Conservation (phyloP, 2,888 invertebrate genomes). For the Coelinius sp. region DNA sequence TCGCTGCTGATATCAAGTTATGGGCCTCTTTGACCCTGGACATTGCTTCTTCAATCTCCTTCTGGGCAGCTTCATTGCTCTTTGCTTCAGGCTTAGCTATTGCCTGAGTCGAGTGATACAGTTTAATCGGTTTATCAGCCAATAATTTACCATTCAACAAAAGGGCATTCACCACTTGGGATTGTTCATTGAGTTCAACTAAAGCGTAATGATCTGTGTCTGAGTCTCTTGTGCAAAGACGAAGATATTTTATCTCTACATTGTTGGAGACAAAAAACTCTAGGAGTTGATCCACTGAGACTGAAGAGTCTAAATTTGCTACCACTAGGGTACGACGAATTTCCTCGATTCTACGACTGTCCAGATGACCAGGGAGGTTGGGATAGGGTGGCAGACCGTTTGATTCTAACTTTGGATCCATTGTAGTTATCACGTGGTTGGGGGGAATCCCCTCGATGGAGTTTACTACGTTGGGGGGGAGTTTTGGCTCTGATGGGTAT, state of each 20-base stretch:
- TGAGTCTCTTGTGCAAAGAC: conserved; percentile 88
- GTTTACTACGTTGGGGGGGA: conserved; percentile 93
- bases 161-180: conserved; percentile 87
- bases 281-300: conserved; percentile 86
- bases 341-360: conserved; percentile 93
- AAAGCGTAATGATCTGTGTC: conserved; percentile 86
- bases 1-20: conserved; percentile 93
- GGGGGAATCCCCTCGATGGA: conserved; percentile 87
- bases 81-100: conserved; percentile 95
- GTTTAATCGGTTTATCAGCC: conserved; percentile 80
- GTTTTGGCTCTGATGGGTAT: conserved; percentile 84
- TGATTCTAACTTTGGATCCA: conserved; percentile 89
- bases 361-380: conserved; percentile 87
- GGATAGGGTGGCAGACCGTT: conserved; percentile 93
- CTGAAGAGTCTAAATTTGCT: conserved; percentile 81
- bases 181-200: conserved; percentile 95
- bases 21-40: conserved; percentile 96
- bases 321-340: conserved; percentile 92
- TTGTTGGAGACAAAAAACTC: conserved; percentile 89
- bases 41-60: conserved; percentile 98
- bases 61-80: conserved; percentile 94
- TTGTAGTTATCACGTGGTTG: conserved; percentile 85
- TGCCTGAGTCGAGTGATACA: conserved; percentile 93
- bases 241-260: conserved; percentile 91
- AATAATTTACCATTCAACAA: conserved; percentile 86